Base-by-base conservation (phyloP, 2,797 vertebrate species). In the Sternarchorhynchus goeldii region DNA sequence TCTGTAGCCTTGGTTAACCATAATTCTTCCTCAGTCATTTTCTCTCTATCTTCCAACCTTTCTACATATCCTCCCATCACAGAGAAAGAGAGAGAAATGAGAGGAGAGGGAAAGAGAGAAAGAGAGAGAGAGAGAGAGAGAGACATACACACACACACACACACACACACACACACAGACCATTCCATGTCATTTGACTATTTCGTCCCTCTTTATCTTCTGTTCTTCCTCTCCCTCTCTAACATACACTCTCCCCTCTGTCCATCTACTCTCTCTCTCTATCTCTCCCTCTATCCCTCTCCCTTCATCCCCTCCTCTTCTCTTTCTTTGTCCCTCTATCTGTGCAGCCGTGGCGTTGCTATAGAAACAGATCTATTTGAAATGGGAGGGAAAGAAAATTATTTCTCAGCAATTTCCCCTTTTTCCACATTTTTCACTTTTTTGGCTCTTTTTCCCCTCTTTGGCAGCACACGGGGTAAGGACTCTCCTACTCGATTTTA, bases 361-460 rank as follows among this genome's bases (percentile, higher is more conserved):
- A 86, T 89, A 88, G 88, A 89, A 89, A 91, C 87, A 83, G 50
- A 85, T 86, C 87, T 90, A 89, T 90, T 91, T 90, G 86, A 84
- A 88, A 91, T 41, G 29, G 64, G 70, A 82, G 76, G 75, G 77
- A 78, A 82, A 74, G 68, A 83, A 78, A 78, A 85, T 83, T 10
- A 81, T 82, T 78, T 81, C 81, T 80, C 31, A 18, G 25, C 71
- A 39, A 58, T 70, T 75, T 79, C 57, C 76, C 59, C 58, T 45
- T 53, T 55, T 70, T 63, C 59, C 72, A 45, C 18, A 8, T 53
- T 83, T 81, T 41, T 56, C 76, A 20, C 75, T 73, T 73, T 59
- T 71, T 57, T 53, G 5, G 60, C 41, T 16, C 14, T 25, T 2
- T 17, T 34, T 66, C 45, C 68, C 41, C n/a, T 59, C 31, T 73